These are phyloP conservation scores for Cremastinae sp. DNA, from an alignment of 2,888 invertebrate genomes.

Conservation along the genomic window DNA sequence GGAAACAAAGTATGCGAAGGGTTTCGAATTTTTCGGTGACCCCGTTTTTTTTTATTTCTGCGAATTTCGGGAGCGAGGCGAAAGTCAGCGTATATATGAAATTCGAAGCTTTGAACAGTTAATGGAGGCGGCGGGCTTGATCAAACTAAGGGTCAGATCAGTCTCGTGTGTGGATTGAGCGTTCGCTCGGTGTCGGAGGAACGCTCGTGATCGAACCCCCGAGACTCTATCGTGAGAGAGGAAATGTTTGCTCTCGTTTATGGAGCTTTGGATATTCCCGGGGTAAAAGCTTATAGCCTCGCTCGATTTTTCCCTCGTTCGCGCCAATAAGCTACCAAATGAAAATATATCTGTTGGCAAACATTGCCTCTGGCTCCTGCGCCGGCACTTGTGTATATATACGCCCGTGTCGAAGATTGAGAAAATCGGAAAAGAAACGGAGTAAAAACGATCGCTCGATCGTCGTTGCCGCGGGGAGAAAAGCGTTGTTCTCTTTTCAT, in stretches of 20 bases:
- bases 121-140: slow-evolving; percentile 76
- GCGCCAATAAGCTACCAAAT: slow-evolving; percentile 80
- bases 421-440: slow-evolving; percentile 34
- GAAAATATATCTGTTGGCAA: slow-evolving; percentile 80
- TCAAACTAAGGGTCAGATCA: slow-evolving; percentile 70
- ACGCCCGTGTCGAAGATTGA: slow-evolving; percentile 8
- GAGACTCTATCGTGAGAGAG: slow-evolving; percentile 34
- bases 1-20: neutral
- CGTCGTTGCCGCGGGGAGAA: neutral
- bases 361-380: slow-evolving; percentile 69
- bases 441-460: slow-evolving; percentile 7
- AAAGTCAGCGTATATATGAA: slow-evolving; percentile 68
- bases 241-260: slow-evolving; percentile 55
- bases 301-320: slow-evolving; percentile 66
- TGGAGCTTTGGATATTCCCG: slow-evolving; percentile 44
- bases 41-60: neutral
- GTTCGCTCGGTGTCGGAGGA: slow-evolving; percentile 5
- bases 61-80: slow-evolving; percentile 7
- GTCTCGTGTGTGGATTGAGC: slow-evolving; percentile 28
- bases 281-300: slow-evolving; percentile 44
- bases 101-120: slow-evolving; percentile 76
- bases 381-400: slow-evolving; percentile 25
- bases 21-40: neutral
- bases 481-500: neutral
- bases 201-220: slow-evolving; percentile 47